phyloP scores from a whole-genome alignment of 2,888 invertebrate genomes.

The Tanypteryx hageni region DNA sequence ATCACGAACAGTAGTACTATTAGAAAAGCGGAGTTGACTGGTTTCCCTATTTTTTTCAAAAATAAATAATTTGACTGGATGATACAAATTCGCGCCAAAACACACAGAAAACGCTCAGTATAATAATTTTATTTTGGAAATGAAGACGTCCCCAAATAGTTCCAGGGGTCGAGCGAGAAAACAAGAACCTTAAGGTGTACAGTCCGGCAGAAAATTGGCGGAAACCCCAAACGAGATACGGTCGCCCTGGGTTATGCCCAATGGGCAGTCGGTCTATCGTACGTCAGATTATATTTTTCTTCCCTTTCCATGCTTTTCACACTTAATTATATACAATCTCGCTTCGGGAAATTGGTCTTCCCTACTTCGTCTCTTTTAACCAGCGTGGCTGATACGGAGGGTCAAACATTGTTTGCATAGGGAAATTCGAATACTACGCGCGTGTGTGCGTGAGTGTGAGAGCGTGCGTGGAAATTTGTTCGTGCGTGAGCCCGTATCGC shows the following conservation, averaged over 20 bases:
- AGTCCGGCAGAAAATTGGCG: constrained; percentile 24
- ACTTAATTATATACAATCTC: constrained; percentile 59
- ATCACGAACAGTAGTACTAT: too few species aligned
- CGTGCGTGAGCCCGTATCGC: neutral
- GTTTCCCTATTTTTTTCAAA: too few species aligned
- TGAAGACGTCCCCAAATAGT: constrained; percentile 5
- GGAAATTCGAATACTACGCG: neutral
- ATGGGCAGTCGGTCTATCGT: neutral
- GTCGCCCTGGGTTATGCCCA: neutral
- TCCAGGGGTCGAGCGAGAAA: constrained; percentile 1
- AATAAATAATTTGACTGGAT: neutral
- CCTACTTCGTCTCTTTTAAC: constrained; percentile 16
- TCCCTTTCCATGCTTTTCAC: neutral
- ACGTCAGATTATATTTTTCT: neutral
- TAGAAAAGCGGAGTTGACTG: too few species aligned
- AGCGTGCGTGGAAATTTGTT: neutral
- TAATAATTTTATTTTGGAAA: neutral
- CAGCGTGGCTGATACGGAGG: neutral
- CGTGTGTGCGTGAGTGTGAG: neutral
- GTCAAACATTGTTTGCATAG: constrained; percentile 62
- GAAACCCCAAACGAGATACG: neutral
- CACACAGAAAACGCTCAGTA: neutral
- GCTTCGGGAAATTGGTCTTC: constrained; percentile 4
- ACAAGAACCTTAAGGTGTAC: neutral
- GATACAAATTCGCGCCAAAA: neutral